Conservation (phyloP, 2,113 vertebrate species). For the Bungarus multicinctus region DNA sequence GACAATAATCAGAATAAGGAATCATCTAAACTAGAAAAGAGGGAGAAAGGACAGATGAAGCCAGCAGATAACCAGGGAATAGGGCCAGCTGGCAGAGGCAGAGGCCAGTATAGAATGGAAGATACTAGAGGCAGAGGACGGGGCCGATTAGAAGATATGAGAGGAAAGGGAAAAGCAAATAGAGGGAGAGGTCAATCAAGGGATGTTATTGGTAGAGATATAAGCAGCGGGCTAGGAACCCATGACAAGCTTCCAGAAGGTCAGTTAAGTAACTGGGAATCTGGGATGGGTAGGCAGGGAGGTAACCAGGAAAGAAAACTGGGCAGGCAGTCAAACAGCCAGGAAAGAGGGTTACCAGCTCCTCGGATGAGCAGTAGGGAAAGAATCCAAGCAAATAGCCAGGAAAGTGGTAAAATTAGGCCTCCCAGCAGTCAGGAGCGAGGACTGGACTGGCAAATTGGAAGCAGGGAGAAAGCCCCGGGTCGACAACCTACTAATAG, state of each 20-base stretch:
- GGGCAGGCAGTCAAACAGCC: conserved; percentile 32
- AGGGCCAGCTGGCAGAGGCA: conserved; percentile 53
- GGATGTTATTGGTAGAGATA: conserved; percentile 61
- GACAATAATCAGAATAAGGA: conserved; percentile 65
- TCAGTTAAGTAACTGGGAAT: conserved; percentile 54
- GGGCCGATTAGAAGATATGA: conserved; percentile 65
- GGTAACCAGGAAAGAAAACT: conserved; percentile 63
- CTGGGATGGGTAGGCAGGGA: conserved; percentile 40
- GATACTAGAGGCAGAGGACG: conserved; percentile 59
- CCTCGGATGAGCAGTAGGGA: no score
- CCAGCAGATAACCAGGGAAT: conserved; percentile 61
- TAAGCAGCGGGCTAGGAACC: conserved; percentile 69
- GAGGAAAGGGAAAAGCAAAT: conserved; percentile 67
- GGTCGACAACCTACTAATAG: conserved; percentile 58
- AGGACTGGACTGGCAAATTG: conserved; percentile 43
- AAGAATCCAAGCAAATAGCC: no score
- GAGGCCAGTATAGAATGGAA: conserved; percentile 69
- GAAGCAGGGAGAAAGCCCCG: conserved; percentile 55
- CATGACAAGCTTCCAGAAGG: conserved; percentile 67
- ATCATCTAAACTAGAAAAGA: conserved; percentile 53
- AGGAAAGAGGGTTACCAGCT: no score
- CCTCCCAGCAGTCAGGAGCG: conserved; percentile 62
- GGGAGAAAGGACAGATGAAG: conserved; percentile 65
- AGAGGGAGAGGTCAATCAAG: conserved; percentile 59
- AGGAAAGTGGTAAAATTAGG: conserved; percentile 59